Percentiles rank a stretch among this genome's conserved stretches.
These are phyloP conservation scores for Lagorchestes hirsutus DNA, from an alignment of 2,797 vertebrate genomes.

Conservation along the genomic window DNA sequence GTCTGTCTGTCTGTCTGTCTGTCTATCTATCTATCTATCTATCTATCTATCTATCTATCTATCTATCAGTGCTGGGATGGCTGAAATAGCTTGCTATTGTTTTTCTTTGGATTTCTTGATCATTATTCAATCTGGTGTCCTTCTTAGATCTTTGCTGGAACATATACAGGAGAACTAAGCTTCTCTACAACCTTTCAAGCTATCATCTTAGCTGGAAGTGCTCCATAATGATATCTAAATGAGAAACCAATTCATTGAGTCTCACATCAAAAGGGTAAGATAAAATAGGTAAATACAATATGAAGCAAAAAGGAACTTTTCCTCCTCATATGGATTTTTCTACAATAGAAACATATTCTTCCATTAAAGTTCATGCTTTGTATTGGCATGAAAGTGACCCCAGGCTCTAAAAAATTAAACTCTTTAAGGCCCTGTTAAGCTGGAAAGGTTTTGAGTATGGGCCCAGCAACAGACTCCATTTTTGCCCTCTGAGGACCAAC, in stretches of 20 bases:
- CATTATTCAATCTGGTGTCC: neutral
- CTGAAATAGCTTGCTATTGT: neutral
- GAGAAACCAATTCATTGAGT: neutral
- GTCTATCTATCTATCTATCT: neutral
- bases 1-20: neutral
- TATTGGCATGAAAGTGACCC: neutral
- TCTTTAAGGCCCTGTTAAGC: neutral
- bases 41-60: neutral
- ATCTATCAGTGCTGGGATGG: neutral
- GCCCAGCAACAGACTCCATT: neutral
- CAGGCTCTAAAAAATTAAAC: neutral
- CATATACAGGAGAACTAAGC: neutral
- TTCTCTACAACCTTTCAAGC: neutral
- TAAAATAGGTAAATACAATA: neutral
- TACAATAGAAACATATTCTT: neutral
- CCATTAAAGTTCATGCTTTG: neutral
- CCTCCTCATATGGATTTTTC: neutral
- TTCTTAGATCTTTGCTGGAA: neutral
- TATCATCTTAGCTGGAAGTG: neutral
- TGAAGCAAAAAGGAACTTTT: neutral
- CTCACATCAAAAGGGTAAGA: neutral
- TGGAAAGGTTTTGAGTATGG: neutral
- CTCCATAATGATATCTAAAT: neutral
- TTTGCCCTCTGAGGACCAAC: neutral
- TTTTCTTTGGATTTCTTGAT: neutral